A percentile compares a stretch with the other conserved stretches of the same genome.
phyloP scores from a whole-genome alignment of 2,888 invertebrate species.

The Phymatocera aterrima region DNA sequence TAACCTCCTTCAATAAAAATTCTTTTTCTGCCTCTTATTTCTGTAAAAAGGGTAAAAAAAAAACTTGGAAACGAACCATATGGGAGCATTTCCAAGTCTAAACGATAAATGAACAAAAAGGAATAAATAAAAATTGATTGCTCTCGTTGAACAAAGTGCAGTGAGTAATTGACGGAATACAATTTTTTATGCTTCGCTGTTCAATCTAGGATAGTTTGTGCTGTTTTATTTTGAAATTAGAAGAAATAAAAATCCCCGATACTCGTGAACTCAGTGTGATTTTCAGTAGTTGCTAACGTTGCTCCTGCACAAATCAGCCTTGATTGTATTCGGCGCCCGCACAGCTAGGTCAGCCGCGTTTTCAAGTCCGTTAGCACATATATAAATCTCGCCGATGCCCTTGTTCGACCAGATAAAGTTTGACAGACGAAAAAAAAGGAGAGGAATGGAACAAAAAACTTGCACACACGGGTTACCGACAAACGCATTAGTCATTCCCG shows the following conservation, averaged over 20 bases:
- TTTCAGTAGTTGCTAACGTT: constrained; percentile 14
- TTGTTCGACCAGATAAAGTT: constrained; percentile 37
- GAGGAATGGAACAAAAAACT: neutral
- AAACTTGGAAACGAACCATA: too few relatives aligned
- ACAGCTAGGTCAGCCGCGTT: neutral
- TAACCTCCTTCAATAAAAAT: too few relatives aligned
- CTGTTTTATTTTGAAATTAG: neutral
- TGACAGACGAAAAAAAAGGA: constrained; percentile 2
- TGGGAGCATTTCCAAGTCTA: too few relatives aligned
- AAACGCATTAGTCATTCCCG: constrained; percentile 42
- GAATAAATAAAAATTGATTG: too few relatives aligned
- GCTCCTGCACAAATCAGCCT: constrained; percentile 19
- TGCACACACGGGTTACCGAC: too few relatives aligned
- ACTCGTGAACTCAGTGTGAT: neutral
- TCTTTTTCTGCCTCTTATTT: too few relatives aligned
- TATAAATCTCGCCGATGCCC: constrained; percentile 26
- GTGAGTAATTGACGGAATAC: too few relatives aligned
- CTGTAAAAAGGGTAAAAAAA: too few relatives aligned
- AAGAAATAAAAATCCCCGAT: neutral
- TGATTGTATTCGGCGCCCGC: neutral
- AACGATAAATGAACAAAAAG: too few relatives aligned
- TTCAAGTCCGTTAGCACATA: neutral
- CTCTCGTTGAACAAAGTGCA: too few relatives aligned
- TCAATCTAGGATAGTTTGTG: neutral
- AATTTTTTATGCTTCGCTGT: too few relatives aligned